Evolutionary conservation across 1,140 invertebrate species (phyloP).

Genomic region (Eueides isabella): DNA sequence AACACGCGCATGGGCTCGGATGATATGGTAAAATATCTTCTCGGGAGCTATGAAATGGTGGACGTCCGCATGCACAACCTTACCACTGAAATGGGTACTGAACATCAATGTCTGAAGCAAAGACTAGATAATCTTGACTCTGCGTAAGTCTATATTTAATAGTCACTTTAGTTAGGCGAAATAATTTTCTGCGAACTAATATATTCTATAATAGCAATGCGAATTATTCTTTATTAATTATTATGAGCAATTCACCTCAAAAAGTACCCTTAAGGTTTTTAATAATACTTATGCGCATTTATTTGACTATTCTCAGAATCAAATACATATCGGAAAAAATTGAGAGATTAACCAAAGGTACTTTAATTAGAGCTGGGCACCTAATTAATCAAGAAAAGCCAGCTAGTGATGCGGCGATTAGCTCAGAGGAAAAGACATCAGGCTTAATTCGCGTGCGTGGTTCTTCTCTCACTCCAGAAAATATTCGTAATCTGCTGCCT

Average conservation of each 20-base stretch:
- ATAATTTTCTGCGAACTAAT: neutral
- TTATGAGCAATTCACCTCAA: neutral
- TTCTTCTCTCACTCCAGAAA: conserved; percentile 1
- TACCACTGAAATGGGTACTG: conserved; percentile 59
- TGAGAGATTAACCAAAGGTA: neutral
- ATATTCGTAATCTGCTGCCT: neutral
- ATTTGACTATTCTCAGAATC: neutral
- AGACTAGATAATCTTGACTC: conserved; percentile 80
- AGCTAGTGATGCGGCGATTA: neutral
- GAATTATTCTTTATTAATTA: neutral
- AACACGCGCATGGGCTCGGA: conserved; percentile 68
- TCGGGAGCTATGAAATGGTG: conserved; percentile 63
- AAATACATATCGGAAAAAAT: neutral
- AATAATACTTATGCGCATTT: no score
- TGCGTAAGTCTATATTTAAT: conserved; percentile 63
- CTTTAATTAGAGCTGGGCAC: neutral
- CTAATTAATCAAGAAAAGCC: neutral
- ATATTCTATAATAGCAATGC: neutral
- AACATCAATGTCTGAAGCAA: conserved; percentile 79
- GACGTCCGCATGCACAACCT: conserved; percentile 61
- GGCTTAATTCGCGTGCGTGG: conserved; percentile 18
- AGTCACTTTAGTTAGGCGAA: neutral
- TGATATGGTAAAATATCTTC: conserved; percentile 67
- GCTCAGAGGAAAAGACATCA: neutral
- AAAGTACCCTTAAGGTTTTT: no score